phyloP scores from a whole-genome alignment of 2,113 vertebrate species.

The Rhizomys pruinosus region DNA sequence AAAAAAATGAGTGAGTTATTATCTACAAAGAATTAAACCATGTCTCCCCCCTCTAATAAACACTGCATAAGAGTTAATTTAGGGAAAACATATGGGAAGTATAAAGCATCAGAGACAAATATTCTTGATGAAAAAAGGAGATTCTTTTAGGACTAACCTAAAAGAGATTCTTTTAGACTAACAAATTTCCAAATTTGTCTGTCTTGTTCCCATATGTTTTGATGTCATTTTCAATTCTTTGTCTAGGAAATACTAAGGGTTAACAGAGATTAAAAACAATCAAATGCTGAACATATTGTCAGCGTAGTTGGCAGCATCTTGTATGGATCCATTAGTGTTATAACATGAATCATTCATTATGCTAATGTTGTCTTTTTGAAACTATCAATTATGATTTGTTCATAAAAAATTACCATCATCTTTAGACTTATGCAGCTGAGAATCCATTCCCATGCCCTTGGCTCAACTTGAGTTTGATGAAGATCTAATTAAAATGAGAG shows the following conservation, averaged over 20 bases:
- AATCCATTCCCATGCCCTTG: neutral
- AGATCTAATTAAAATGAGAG: slow-evolving; percentile 37
- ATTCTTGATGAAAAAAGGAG: neutral
- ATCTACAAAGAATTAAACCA: neutral
- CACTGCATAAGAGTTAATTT: neutral
- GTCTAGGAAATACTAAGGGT: neutral
- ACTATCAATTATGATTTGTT: neutral
- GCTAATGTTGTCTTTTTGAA: slow-evolving; percentile 40
- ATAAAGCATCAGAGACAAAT: neutral
- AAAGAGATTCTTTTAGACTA: too few species aligned
- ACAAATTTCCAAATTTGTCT: neutral
- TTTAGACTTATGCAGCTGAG: neutral
- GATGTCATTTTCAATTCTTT: neutral
- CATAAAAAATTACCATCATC: slow-evolving; percentile 25
- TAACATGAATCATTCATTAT: neutral
- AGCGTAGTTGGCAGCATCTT: neutral
- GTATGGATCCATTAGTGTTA: neutral
- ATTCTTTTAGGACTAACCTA: neutral
- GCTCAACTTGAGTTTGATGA: neutral
- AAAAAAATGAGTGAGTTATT: slow-evolving; percentile 38
- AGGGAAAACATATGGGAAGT: neutral
- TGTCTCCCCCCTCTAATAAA: neutral
- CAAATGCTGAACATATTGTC: neutral
- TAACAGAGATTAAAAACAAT: neutral
- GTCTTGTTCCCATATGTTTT: neutral